A percentile compares a stretch with the other conserved stretches of the same genome.
phyloP scores from a whole-genome alignment of 2,113 vertebrate genomes.

The Xenopus laevis region DNA sequence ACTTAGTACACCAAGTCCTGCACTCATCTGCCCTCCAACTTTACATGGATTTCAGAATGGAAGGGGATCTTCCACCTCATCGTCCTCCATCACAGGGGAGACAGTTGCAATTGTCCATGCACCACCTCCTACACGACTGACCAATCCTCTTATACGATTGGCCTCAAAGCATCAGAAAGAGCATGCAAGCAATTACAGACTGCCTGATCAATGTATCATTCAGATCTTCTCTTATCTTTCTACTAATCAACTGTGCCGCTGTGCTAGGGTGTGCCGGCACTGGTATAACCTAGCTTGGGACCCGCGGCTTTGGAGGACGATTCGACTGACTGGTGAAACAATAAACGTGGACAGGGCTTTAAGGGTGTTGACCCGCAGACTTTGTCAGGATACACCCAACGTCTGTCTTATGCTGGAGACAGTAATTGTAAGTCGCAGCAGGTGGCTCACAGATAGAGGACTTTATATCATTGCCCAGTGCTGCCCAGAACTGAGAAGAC shows the following conservation, averaged over 20 bases:
- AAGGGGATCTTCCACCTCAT: constrained; percentile 79
- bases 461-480: constrained; percentile 90
- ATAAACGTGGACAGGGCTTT: constrained; percentile 90
- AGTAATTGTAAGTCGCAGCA: constrained; percentile 84
- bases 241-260: constrained; percentile 94
- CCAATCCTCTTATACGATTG: constrained; percentile 73
- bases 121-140: constrained; percentile 73
- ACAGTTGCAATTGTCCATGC: constrained; percentile 89
- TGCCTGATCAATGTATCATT: constrained; percentile 82
- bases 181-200: constrained; percentile 75
- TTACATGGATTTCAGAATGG: constrained; percentile 84
- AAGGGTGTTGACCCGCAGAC: constrained; percentile 85
- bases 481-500: constrained; percentile 86
- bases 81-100: constrained; percentile 82
- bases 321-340: constrained; percentile 85
- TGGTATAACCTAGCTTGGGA: constrained; percentile 98
- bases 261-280: constrained; percentile 85
- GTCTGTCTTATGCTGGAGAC: constrained; percentile 96
- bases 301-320: constrained; percentile 86
- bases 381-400: constrained; percentile 96
- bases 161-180: constrained; percentile 74
- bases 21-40: constrained; percentile 81
- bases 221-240: constrained; percentile 88
- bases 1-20: constrained; percentile 89
- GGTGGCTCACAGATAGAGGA: constrained; percentile 91